Evolutionary conservation across 2,113 vertebrate genomes (phyloP).

Genomic region (Isurus oxyrinchus): DNA sequence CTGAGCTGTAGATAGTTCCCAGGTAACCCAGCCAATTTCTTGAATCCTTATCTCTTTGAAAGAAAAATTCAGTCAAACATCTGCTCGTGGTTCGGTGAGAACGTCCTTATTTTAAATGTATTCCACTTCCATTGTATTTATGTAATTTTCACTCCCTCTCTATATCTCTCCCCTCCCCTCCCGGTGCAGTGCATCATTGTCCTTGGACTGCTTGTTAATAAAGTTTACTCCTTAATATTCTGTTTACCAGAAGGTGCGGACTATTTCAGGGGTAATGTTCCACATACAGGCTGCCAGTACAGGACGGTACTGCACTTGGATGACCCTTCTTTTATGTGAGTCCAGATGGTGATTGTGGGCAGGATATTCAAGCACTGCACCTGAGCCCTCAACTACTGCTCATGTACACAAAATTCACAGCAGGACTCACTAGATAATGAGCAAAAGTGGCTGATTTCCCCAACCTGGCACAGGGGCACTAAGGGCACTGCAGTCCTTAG

Average conservation of each 20-base stretch:
- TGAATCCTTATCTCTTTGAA: conserved; percentile 41
- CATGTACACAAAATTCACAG: background rate
- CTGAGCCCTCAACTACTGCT: background rate
- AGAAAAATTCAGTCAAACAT: background rate
- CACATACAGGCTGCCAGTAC: background rate
- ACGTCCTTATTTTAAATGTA: background rate
- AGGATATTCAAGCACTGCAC: background rate
- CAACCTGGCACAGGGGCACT: background rate
- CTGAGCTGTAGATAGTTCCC: conserved; percentile 72
- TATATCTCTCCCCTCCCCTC: background rate
- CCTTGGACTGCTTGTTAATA: background rate
- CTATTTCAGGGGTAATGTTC: background rate
- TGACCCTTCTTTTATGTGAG: background rate
- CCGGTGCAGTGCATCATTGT: background rate
- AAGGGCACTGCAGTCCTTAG: background rate
- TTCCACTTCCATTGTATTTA: background rate
- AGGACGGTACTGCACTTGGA: background rate
- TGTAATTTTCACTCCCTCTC: background rate
- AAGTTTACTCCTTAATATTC: background rate
- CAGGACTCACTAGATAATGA: background rate
- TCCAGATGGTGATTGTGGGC: background rate
- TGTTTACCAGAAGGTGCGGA: background rate
- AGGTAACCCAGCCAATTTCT: conserved; percentile 74
- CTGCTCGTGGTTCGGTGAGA: background rate
- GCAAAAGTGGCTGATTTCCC: background rate